Evolutionary conservation across 1,140 invertebrate genomes (phyloP).

Genomic region (Megalopta genalis): DNA sequence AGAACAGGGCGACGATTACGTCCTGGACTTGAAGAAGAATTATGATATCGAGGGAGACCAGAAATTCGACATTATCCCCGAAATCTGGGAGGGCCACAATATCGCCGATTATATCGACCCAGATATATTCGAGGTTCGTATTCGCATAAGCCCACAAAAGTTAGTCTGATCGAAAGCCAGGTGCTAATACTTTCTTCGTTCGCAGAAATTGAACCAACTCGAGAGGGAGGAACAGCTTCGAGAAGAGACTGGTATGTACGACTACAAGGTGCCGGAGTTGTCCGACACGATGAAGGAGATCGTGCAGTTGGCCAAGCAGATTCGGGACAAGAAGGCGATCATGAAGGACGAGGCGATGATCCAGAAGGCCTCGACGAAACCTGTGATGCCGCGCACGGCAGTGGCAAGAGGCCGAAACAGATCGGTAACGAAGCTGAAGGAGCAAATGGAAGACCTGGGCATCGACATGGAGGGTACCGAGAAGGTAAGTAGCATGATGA

Average conservation of each 20-base stretch:
- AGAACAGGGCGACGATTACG: conserved; percentile 97
- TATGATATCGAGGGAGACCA: conserved; percentile 95
- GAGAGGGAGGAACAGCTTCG: conserved; percentile 95
- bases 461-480: conserved; percentile 92
- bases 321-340: conserved; percentile 93
- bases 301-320: conserved; percentile 89
- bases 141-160: neutral
- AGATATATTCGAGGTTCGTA: conserved; percentile 91
- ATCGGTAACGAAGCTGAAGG: conserved; percentile 86
- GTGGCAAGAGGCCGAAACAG: conserved; percentile 86
- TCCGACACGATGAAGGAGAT: conserved; percentile 94
- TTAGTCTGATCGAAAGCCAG: neutral
- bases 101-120: conserved; percentile 99
- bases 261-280: conserved; percentile 90
- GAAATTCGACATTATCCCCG: conserved; percentile 97
- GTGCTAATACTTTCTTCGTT: neutral
- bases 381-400: conserved; percentile 89
- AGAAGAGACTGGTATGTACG: conserved; percentile 93
- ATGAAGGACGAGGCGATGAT: conserved; percentile 88
- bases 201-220: conserved; percentile 92
- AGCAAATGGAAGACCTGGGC: conserved; percentile 93
- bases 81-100: conserved; percentile 99
- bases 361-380: conserved; percentile 90
- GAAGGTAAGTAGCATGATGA: conserved; percentile 77
- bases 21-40: conserved; percentile 96